Base-by-base conservation (phyloP, 2,797 vertebrate genomes). In the Arnoldichthys spilopterus region DNA sequence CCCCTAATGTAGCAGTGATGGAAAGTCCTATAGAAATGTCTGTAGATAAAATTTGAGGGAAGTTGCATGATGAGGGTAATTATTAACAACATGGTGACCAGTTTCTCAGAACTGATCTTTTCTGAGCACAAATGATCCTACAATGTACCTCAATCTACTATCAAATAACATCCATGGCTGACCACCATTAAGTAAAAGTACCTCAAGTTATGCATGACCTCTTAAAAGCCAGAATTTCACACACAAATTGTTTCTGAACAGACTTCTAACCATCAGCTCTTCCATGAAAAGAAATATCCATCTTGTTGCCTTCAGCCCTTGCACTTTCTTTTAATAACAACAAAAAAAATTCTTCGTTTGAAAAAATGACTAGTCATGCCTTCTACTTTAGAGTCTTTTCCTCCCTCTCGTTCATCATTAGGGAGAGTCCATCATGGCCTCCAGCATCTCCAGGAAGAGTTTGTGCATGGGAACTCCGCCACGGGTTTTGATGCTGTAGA, bases 401-500 rank as follows among this genome's bases (percentile, higher is more conserved):
- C 32, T 12, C 82, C 70, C 47, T 1, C 72, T 80, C 0, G 2
- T n/a, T 40, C 20, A 32, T 51, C 85, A 86, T 87, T 94, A 95
- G 26, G 94, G 94, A 32, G 94, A 97, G 92, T 97, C 96, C 96
- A 98, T 98, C 96, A 97, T 97, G 91, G 96, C 96, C 91, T 98
- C 96, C 77, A 98, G 92, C 96, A 98, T 98, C 92, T 98, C 96
- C 88, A 98, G 87, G 88, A 98, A 98, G 74, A 98, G 93, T 95
- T 97, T 98, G 93, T 98, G 96, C 96, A 97, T 97, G 89, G 96
- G 96, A 67, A 97, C 95, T 6, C 96, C 95, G 32, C 96, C 96
- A 4, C 96, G 96, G 86, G 95, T 94, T 90, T 97, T 96, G 89
- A 98, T 96, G 88, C 95, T 95, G 83, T 97, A 96, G 92, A 97